Conservation (phyloP, 2,888 invertebrate genomes). For the Tipula confusa region DNA sequence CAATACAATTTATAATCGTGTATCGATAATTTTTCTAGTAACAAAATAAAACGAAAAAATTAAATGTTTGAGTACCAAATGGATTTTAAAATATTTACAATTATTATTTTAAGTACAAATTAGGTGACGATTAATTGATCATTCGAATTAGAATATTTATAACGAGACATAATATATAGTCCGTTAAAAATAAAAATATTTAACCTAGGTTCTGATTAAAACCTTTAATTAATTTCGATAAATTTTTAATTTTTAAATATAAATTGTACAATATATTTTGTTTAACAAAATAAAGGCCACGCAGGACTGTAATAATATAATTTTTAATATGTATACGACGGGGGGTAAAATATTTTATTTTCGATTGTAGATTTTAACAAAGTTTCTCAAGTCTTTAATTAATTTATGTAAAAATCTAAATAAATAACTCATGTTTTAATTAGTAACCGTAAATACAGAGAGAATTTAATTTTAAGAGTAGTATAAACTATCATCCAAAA, state of each 20-base stretch:
- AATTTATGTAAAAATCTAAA: too few species aligned
- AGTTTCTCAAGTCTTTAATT: background rate
- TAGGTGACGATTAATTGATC: background rate
- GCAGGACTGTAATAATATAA: background rate
- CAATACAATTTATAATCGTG: background rate
- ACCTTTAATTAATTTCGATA: background rate
- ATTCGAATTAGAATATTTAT: background rate
- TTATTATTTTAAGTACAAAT: slow-evolving; percentile 9
- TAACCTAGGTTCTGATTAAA: too few species aligned
- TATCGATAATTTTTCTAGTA: background rate
- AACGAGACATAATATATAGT: background rate
- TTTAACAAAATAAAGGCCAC: background rate
- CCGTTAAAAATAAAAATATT: background rate
- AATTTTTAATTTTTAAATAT: background rate
- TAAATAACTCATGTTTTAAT: too few species aligned
- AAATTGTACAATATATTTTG: background rate
- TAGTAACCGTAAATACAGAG: too few species aligned
- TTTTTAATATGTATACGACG: background rate
- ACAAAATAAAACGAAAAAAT: background rate
- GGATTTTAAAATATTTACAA: background rate
- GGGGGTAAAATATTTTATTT: background rate
- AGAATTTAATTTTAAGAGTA: too few species aligned
- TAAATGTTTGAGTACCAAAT: background rate
- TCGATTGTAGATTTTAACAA: slow-evolving; percentile 1
- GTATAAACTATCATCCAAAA: too few species aligned